Conservation (phyloP, 2,888 invertebrate species). For the Melanostoma scalare region DNA sequence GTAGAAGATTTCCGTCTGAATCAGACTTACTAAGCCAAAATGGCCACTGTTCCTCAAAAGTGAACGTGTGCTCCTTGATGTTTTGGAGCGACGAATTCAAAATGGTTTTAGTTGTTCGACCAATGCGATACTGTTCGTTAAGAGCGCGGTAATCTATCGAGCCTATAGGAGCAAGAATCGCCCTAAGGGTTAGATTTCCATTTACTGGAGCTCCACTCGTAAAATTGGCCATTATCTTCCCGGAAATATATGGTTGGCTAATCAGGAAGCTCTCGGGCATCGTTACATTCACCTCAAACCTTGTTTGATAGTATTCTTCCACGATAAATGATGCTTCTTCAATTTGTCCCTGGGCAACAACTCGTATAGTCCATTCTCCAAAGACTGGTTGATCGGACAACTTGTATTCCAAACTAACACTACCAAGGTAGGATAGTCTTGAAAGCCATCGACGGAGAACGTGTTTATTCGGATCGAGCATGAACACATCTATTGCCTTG, state of each 20-base stretch:
- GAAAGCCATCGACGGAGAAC: conserved; percentile 95
- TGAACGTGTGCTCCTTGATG: conserved; percentile 87
- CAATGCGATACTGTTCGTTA: conserved; percentile 82
- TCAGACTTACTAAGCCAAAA: conserved; percentile 88
- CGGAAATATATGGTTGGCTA: conserved; percentile 90
- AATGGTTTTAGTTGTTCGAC: conserved; percentile 73
- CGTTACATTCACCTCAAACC: conserved; percentile 95
- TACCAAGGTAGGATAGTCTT: conserved; percentile 93
- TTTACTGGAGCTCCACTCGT: conserved; percentile 93
- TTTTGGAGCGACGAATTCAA: conserved; percentile 58
- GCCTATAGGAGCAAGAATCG: conserved; percentile 87
- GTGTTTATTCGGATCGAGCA: conserved; percentile 92
- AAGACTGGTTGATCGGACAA: conserved; percentile 94
- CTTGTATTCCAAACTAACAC: conserved; percentile 93
- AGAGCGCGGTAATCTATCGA: conserved; percentile 83
- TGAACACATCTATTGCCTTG: conserved; percentile 93
- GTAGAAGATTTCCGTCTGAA: conserved; percentile 83
- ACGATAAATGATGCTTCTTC: conserved; percentile 92
- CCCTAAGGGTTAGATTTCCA: conserved; percentile 92
- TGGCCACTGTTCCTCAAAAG: conserved; percentile 89
- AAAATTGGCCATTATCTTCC: conserved; percentile 94
- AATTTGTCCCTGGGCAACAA: conserved; percentile 91
- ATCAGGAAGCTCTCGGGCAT: conserved; percentile 95
- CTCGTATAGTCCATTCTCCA: conserved; percentile 93
- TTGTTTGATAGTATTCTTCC: conserved; percentile 95